Evolutionary conservation across 2,113 vertebrate species (phyloP).

Genomic region (Sphyrna mokarran): DNA sequence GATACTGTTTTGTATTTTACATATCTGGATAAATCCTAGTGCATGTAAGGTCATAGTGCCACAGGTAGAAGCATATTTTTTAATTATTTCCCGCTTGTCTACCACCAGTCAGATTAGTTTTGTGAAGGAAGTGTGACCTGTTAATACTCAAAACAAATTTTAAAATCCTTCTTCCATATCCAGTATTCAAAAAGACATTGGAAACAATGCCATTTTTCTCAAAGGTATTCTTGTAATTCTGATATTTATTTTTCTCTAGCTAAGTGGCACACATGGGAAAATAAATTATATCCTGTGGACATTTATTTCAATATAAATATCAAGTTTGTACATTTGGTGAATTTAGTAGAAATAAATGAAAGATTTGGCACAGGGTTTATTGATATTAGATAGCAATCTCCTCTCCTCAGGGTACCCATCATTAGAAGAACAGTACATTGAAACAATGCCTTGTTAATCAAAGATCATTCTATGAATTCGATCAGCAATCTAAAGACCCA

Average conservation of each 20-base stretch:
- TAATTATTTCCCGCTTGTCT: not conserved
- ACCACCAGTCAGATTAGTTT: not conserved
- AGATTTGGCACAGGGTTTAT: not conserved
- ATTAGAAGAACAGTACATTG: not conserved
- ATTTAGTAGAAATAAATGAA: not conserved
- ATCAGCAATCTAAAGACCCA: too few relatives aligned
- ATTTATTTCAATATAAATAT: slow-evolving; percentile 8
- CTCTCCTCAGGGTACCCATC: not conserved
- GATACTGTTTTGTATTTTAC: not conserved
- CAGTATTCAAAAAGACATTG: not conserved
- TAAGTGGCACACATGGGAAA: not conserved
- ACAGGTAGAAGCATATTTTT: not conserved
- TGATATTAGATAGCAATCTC: not conserved
- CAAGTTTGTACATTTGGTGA: not conserved
- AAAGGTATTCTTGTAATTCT: not conserved
- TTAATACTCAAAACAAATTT: not conserved
- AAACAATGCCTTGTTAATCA: not conserved
- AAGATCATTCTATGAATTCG: not conserved
- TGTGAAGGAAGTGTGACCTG: not conserved
- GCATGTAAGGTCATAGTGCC: not conserved
- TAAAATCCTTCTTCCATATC: not conserved
- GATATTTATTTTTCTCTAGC: not conserved
- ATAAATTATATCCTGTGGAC: not conserved
- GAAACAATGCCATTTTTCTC: not conserved
- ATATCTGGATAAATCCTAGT: not conserved